Percentiles rank a stretch among this genome's conserved stretches.
These are phyloP conservation scores for Tapirus terrestris DNA, from an alignment of 2,113 vertebrate species.

Conservation along the genomic window DNA sequence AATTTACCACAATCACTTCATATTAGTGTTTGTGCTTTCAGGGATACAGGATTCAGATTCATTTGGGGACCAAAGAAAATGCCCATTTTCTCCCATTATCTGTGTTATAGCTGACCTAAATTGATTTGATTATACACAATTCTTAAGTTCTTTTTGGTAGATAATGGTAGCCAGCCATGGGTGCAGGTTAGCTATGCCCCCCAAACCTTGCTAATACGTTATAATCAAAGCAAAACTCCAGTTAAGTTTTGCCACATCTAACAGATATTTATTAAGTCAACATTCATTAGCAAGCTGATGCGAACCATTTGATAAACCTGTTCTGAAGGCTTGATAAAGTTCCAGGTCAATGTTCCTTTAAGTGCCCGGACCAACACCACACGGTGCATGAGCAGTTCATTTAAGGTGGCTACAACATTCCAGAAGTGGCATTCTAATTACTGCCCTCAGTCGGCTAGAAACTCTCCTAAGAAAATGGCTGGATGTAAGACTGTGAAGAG, in stretches of 20 bases:
- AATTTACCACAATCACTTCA: slow-evolving; percentile 20
- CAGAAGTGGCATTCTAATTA: neutral
- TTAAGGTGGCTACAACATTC: neutral
- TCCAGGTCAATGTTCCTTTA: neutral
- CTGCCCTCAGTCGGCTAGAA: neutral
- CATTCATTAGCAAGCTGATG: neutral
- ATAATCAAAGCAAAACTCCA: neutral
- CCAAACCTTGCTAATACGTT: neutral
- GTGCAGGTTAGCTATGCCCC: neutral
- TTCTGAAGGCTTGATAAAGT: neutral
- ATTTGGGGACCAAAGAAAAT: slow-evolving; percentile 51
- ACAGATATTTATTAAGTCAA: neutral
- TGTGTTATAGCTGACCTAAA: neutral
- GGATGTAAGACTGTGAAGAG: neutral
- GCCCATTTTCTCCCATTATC: neutral
- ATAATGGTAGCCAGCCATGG: neutral
- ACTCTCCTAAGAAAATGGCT: neutral
- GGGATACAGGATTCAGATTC: slow-evolving; percentile 35
- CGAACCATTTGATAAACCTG: neutral
- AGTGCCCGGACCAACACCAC: neutral
- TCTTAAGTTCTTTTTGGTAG: neutral
- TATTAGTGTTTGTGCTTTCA: slow-evolving; percentile 58
- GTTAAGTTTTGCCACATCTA: neutral
- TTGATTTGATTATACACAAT: neutral
- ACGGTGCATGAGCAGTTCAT: neutral